Evolutionary conservation across 2,888 invertebrate genomes (phyloP).

Genomic region (Camponotus fellah): DNA sequence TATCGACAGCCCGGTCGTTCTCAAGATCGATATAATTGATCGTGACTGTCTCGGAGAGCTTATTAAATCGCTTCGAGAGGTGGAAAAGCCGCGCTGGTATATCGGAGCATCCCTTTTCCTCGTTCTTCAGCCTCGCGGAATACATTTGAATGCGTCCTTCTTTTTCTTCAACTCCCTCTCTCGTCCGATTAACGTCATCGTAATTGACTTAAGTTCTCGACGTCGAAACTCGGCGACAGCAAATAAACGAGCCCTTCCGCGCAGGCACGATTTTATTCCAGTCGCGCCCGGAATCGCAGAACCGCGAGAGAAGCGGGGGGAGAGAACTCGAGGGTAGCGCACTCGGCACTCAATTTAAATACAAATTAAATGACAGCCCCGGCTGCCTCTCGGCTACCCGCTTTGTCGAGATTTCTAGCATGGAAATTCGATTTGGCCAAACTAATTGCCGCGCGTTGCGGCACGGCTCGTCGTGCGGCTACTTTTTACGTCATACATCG

Average conservation of each 20-base stretch:
- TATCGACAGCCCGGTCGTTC: slow-evolving; percentile 36
- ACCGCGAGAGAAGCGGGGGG: slow-evolving; percentile 22
- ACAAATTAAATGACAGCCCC: slow-evolving; percentile 79
- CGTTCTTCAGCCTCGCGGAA: neutral
- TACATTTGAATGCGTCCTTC: neutral
- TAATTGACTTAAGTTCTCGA: slow-evolving; percentile 33
- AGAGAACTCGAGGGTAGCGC: slow-evolving; percentile 8
- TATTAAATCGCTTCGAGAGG: slow-evolving; percentile 35
- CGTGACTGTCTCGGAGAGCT: slow-evolving; percentile 30
- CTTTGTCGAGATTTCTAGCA: slow-evolving; percentile 67
- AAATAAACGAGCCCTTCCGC: slow-evolving; percentile 51
- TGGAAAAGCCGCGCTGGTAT: slow-evolving; percentile 4
- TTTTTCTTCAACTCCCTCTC: neutral
- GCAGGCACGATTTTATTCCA: slow-evolving; percentile 38
- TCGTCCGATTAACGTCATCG: slow-evolving; percentile 49
- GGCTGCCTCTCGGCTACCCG: slow-evolving; percentile 50
- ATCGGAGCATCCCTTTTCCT: slow-evolving; percentile 4
- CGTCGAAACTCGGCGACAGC: slow-evolving; percentile 38
- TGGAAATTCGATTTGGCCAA: slow-evolving; percentile 72
- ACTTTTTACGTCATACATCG: slow-evolving; percentile 31
- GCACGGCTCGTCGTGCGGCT: slow-evolving; percentile 28
- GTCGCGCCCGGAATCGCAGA: slow-evolving; percentile 17
- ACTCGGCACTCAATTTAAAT: slow-evolving; percentile 80
- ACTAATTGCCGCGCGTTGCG: slow-evolving; percentile 63
- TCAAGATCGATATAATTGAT: slow-evolving; percentile 49